These are phyloP conservation scores for Ypsolopha scabrella DNA, from an alignment of 2,888 invertebrate species.

Conservation along the genomic window DNA sequence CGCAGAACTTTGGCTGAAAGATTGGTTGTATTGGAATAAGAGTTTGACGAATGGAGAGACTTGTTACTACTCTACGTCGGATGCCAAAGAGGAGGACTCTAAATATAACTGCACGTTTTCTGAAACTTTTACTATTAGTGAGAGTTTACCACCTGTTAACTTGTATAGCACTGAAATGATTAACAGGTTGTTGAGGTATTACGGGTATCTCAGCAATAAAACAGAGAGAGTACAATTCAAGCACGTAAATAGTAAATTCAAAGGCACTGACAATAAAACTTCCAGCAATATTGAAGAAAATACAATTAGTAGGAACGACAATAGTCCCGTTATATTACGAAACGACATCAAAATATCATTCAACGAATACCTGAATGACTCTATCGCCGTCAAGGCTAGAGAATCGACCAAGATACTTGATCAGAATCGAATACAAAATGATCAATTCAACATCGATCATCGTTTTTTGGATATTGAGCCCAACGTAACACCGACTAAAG, in stretches of 20 bases:
- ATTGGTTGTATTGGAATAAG: slow-evolving; percentile 74
- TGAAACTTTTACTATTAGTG: slow-evolving; percentile 62
- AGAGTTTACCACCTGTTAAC: slow-evolving; percentile 60
- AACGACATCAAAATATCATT: slow-evolving; percentile 30
- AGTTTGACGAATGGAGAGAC: slow-evolving; percentile 44
- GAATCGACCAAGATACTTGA: slow-evolving; percentile 43
- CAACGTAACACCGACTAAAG: slow-evolving; percentile 20
- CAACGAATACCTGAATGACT: slow-evolving; percentile 38
- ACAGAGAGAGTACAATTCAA: slow-evolving; percentile 38
- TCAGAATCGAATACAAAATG: slow-evolving; percentile 43
- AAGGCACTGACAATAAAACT: slow-evolving; percentile 13
- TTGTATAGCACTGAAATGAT: slow-evolving; percentile 66
- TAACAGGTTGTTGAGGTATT: slow-evolving; percentile 56
- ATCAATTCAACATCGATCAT: slow-evolving; percentile 39
- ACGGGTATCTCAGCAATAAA: slow-evolving; percentile 59
- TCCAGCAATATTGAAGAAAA: slow-evolving; percentile 19
- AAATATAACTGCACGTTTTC: slow-evolving; percentile 63
- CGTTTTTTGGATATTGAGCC: slow-evolving; percentile 39
- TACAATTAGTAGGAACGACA: slow-evolving; percentile 8
- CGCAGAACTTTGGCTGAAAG: slow-evolving; percentile 73
- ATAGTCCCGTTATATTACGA: slow-evolving; percentile 10
- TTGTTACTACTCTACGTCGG: slow-evolving; percentile 56
- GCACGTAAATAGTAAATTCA: slow-evolving; percentile 23
- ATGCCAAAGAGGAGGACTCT: slow-evolving; percentile 49
- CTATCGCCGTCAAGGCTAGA: slow-evolving; percentile 29